Base-by-base conservation (phyloP, 2,113 vertebrate species). In the Danionella cerebrum region DNA sequence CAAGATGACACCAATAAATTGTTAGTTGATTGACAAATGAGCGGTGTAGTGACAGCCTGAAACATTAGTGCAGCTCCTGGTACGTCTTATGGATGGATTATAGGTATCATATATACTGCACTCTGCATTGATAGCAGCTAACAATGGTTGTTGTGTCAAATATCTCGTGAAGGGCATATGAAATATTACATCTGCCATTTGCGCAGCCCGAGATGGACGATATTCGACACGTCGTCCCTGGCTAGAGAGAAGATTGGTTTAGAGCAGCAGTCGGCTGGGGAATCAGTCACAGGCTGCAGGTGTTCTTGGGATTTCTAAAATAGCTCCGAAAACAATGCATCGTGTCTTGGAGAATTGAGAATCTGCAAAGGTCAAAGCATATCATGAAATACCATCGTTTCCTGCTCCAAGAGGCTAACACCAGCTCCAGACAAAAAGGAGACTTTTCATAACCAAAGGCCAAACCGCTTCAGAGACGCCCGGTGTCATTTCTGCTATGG, bases 401-500 rank as follows among this genome's bases (percentile, higher is more conserved):
- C 51, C 45, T 24, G 35, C 27, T 22, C 9, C 52, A 65, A 19
- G 9, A 45, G 69, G 33, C 39, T 53, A 66, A 12, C 22, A 45
- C 65, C 44, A 64, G 39, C 22, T 36, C 50, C 11, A 35, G 60
- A 79, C 80, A 81, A 78, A 81, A 81, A 77, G 66, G 72, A 78
- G 71, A 81, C 72, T 74, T 13, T 0, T 47, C 51, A 48, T 70
- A 76, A 78, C 75, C 72, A 79, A 62, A 80, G 78, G 77, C 75
- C 71, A 72, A 47, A 62, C 53, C 54, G 78, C 73, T 69, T 59
- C 45, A 77, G 72, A 70, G 76, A 79, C 36, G 73, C 74, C 75
- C 67, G 18, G 29, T 76, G 72, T 76, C 48, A 35, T 83, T 84
- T 53, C 47, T 62, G 79, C 79, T 75, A 53, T 7, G 75, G 71